Evolutionary conservation across 2,797 vertebrate genomes (phyloP).

Genomic region (Anabas testudineus): DNA sequence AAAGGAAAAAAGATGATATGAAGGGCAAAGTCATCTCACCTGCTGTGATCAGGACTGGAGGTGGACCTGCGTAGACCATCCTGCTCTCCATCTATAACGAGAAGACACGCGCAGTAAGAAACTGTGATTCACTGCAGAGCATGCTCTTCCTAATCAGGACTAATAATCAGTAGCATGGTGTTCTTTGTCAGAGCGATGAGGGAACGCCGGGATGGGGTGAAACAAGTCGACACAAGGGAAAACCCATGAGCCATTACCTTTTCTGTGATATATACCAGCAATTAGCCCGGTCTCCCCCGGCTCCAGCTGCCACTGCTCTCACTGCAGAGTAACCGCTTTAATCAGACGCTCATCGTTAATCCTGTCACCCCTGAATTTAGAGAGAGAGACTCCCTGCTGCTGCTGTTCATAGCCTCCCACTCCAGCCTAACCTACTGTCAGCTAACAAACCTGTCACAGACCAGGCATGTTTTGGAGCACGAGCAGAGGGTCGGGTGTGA

Average conservation of each 20-base stretch:
- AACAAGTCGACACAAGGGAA: conserved; percentile 9
- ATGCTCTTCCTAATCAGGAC: conserved; percentile 44
- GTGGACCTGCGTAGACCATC: conserved; percentile 80
- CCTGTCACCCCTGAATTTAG: conserved; percentile 42
- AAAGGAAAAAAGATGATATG: background rate
- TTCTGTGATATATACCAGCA: conserved; percentile 62
- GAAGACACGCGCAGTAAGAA: conserved; percentile 23
- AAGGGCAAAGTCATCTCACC: conserved; percentile 63
- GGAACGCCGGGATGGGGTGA: background rate
- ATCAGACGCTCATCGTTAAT: conserved; percentile 59
- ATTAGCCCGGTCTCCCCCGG: conserved; percentile 50
- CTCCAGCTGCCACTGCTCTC: conserved; percentile 26
- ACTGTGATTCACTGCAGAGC: conserved; percentile 11
- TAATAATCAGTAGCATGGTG: conserved; percentile 54
- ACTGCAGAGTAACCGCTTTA: conserved; percentile 48
- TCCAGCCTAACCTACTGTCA: conserved; percentile 26
- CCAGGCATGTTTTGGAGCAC: conserved; percentile 48
- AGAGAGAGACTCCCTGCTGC: conserved; percentile 14
- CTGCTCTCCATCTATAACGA: conserved; percentile 78
- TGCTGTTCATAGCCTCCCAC: conserved; percentile 30
- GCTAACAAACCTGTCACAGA: conserved; percentile 40
- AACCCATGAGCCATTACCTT: conserved; percentile 33
- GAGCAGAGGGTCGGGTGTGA: conserved; percentile 35
- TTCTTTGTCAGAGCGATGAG: conserved; percentile 21
- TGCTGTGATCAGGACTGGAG: conserved; percentile 85